Evolutionary conservation across 1,140 invertebrate species (phyloP).

Genomic region (Formica selysi): DNA sequence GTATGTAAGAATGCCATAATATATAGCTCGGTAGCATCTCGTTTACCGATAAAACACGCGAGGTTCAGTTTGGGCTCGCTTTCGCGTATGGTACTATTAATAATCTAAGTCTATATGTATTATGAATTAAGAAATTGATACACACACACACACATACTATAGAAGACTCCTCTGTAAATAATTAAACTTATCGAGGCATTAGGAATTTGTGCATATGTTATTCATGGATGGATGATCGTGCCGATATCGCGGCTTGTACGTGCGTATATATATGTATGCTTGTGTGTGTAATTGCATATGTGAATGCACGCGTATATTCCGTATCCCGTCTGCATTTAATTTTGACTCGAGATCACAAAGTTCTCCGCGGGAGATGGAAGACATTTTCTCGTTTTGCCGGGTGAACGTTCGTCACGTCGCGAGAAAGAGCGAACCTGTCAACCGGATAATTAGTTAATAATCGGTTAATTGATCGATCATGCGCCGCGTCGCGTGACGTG

Average conservation of each 20-base stretch:
- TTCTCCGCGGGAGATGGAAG: conserved; percentile 22
- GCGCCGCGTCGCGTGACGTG: conserved; percentile 52
- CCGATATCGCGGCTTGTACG: conserved; percentile 65
- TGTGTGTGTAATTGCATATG: conserved; percentile 58
- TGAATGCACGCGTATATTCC: conserved; percentile 60
- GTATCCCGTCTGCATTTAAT: conserved; percentile 80
- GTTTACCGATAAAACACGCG: conserved; percentile 40
- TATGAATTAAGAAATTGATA: conserved; percentile 85
- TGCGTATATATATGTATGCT: conserved; percentile 50
- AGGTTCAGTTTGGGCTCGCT: conserved; percentile 66
- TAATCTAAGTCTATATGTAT: conserved; percentile 84
- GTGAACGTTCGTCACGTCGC: conserved; percentile 67
- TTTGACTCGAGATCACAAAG: conserved; percentile 67
- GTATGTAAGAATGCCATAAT: background rate
- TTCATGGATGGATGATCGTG: conserved; percentile 78
- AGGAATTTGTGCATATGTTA: conserved; percentile 85
- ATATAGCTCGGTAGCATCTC: conserved; percentile 19
- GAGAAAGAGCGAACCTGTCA: conserved; percentile 20
- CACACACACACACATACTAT: conserved; percentile 67
- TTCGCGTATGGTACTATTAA: conserved; percentile 72
- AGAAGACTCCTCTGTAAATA: conserved; percentile 85
- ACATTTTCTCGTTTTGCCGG: conserved; percentile 67
- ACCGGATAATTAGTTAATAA: conserved; percentile 47
- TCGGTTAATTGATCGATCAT: conserved; percentile 55
- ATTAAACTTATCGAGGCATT: conserved; percentile 84